Evolutionary conservation across 2,888 invertebrate species (phyloP), one percentile per base, ranked within the genome.

Genomic region (Aethes cnicana): DNA sequence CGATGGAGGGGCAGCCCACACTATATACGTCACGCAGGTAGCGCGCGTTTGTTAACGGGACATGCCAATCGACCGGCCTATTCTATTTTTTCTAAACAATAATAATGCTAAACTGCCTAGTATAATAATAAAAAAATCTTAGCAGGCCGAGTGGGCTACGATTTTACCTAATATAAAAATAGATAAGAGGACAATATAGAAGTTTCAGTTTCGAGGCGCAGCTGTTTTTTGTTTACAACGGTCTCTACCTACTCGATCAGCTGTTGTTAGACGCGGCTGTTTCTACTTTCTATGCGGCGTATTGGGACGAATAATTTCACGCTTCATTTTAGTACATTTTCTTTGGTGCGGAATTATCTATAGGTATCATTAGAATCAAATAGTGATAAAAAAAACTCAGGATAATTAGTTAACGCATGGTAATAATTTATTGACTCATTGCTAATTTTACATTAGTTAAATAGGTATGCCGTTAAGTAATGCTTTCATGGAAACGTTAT

Each of bases 11-110:
- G 85, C 85, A 72, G 66, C 80, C 82, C 74, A 82, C 84, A 80
- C 81, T 88, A 83, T 86, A 88, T 87, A 87, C 84, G 85, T 79
- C 77, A 81, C 81, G 74, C 74, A 84, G 84, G 83, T 82, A 86
- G 84, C 74, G 81, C 77, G 74, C 80, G 78, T 77, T 82, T 74
- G 80, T 86, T 87, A 88, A 87, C 87, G 88, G 88, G 84, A 87
- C 86, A 82, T 72, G 74, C 74, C 76, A 69, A 87, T 86, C 84
- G 84, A 83, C 83, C 85, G 82, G 82, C 84, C 86, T 87, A 87
- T 86, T 86, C 84, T 81, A 79, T 81, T 86, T 86, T 82, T 85
- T 84, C 73, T 79, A 83, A 84, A 86, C 81, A 85, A 84, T 81
- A 81, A 81, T 76, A 78, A 73, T 59, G 71, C 28, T 17, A 36